A percentile compares a stretch with the other conserved stretches of the same genome.
Conservation (phyloP, 2,113 vertebrate genomes). For the Arizona elegans region DNA sequence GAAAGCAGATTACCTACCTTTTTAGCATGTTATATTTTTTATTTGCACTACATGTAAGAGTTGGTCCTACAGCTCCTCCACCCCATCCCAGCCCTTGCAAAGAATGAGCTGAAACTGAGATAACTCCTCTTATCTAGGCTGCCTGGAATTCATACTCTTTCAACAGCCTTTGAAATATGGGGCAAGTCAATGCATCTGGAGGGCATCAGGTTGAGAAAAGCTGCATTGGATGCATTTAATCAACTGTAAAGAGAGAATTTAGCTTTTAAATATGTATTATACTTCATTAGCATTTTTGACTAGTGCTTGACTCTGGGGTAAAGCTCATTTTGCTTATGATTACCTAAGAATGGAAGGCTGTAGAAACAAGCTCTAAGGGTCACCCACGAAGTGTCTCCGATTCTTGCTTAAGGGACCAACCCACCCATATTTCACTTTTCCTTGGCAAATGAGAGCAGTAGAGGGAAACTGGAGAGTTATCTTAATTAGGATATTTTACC, state of each 20-base stretch:
- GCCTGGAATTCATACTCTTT: not conserved
- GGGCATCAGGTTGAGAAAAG: not conserved
- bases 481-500: not conserved
- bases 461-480: not conserved
- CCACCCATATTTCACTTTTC: conserved; percentile 5
- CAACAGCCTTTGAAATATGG: not conserved
- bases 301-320: conserved; percentile 11
- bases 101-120: not conserved
- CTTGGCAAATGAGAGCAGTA: conserved; percentile 23
- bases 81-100: not conserved
- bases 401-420: not conserved
- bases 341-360: conserved; percentile 11
- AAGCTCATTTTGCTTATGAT: not conserved
- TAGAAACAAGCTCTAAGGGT: not conserved
- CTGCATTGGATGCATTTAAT: not conserved
- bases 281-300: not conserved
- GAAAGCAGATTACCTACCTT: not conserved
- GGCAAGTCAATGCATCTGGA: not conserved
- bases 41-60: not conserved
- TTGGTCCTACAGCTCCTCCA: not conserved
- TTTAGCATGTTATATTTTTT: not conserved
- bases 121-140: not conserved
- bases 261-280: conserved; percentile 1
- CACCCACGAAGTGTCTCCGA: conserved; percentile 23
- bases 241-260: not conserved